Percentiles rank a stretch among this genome's conserved stretches.
Evolutionary conservation across 2,888 invertebrate species (phyloP).

Genomic region (Anagyrus pseudococci): DNA sequence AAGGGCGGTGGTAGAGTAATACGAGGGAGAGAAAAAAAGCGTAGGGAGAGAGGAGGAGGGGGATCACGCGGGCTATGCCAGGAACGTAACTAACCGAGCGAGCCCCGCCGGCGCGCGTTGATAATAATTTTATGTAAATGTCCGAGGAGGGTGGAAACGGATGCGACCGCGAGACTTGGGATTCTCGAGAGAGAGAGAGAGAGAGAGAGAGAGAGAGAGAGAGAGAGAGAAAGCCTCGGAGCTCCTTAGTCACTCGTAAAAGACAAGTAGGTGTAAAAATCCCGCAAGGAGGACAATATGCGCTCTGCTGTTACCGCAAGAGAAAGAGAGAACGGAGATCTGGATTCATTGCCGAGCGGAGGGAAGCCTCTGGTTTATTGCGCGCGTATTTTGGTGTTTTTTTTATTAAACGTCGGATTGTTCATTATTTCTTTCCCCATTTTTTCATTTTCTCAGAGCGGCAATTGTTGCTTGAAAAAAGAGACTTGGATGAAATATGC

Average conservation of each 20-base stretch:
- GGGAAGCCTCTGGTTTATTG: not conserved
- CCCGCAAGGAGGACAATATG: constrained; percentile 39
- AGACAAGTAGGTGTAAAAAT: constrained; percentile 53
- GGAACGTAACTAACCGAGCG: constrained; percentile 45
- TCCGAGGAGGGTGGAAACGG: constrained; percentile 36
- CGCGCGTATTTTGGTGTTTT: too few relatives aligned
- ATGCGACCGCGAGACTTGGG: constrained; percentile 39
- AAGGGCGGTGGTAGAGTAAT: not conserved
- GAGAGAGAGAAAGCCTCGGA: constrained; percentile 15
- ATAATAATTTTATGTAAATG: constrained; percentile 58
- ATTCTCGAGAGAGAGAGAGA: constrained; percentile 27
- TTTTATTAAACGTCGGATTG: too few relatives aligned
- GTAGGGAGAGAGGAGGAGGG: not conserved
- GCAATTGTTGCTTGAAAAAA: too few relatives aligned
- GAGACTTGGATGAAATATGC: too few relatives aligned
- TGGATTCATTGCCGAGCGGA: constrained; percentile 9
- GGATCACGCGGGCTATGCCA: constrained; percentile 37
- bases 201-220: constrained; percentile 12
- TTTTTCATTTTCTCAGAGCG: too few relatives aligned
- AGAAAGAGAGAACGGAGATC: constrained; percentile 2
- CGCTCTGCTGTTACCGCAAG: constrained; percentile 7
- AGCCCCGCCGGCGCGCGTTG: constrained; percentile 43
- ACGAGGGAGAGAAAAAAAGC: not conserved
- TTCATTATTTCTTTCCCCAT: too few relatives aligned
- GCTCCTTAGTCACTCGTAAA: constrained; percentile 49